phyloP scores from a whole-genome alignment of 2,797 vertebrate genomes.

The Coregonus ussuriensis region DNA sequence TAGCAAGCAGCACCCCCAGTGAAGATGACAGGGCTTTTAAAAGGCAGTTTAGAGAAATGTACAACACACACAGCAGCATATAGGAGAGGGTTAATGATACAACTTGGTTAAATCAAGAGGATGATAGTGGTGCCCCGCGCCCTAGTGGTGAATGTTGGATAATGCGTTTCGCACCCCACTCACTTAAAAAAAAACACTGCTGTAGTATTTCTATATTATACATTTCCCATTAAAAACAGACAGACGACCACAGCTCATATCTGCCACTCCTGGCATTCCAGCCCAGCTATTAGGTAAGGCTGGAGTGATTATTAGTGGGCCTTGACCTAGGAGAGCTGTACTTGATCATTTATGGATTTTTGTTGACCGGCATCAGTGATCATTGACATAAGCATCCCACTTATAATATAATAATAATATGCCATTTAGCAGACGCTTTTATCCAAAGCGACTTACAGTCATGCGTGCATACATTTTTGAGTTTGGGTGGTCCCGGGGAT shows the following conservation, averaged over 20 bases:
- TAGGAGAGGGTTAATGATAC: constrained; percentile 50
- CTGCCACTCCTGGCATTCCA: constrained; percentile 39
- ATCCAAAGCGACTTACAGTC: no score
- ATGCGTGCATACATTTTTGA: no score
- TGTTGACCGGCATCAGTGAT: background rate
- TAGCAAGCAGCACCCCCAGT: background rate
- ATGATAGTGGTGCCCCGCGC: constrained; percentile 59
- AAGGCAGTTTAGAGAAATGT: constrained; percentile 32
- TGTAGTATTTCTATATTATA: background rate
- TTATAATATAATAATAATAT: no score
- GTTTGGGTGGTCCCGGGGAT: no score
- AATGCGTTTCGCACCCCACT: constrained; percentile 50
- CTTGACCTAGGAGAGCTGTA: constrained; percentile 24
- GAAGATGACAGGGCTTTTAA: constrained; percentile 20
- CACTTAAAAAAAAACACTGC: constrained; percentile 13
- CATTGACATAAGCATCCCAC: background rate
- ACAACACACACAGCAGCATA: constrained; percentile 31
- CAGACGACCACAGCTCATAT: constrained; percentile 38
- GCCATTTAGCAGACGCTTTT: no score
- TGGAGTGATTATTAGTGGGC: constrained; percentile 36
- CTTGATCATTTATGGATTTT: background rate
- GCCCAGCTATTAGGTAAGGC: constrained; percentile 46
- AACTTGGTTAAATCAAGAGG: constrained; percentile 36
- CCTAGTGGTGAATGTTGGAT: constrained; percentile 70
- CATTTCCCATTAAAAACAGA: constrained; percentile 39